phyloP scores from a whole-genome alignment of 2,113 vertebrate genomes.

The Romanogobio albipinnatus region DNA sequence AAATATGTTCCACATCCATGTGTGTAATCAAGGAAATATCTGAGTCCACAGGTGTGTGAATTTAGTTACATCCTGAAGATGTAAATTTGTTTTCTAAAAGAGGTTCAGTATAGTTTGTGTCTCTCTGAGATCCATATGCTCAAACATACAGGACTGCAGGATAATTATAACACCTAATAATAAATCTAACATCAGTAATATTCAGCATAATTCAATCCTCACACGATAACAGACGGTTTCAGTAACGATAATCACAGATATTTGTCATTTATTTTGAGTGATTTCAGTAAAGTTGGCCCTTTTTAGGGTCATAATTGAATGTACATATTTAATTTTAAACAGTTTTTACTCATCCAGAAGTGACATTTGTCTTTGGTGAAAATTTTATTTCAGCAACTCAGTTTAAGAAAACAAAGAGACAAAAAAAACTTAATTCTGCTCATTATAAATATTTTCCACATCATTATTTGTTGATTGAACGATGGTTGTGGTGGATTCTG shows the following conservation, averaged over 20 bases:
- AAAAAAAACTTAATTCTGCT: neutral
- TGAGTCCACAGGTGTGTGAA: neutral
- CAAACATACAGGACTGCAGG: neutral
- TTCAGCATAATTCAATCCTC: neutral
- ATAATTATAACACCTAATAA: neutral
- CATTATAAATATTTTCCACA: neutral
- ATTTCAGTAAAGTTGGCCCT: neutral
- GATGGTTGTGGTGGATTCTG: neutral
- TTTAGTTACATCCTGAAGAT: neutral
- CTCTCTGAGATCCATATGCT: neutral
- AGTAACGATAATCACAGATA: neutral
- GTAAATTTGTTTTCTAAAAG: neutral
- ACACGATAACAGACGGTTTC: neutral
- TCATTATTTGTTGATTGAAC: neutral
- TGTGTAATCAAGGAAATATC: neutral
- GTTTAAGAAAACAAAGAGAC: neutral
- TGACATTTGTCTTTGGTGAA: neutral
- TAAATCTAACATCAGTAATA: neutral
- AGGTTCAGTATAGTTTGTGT: neutral
- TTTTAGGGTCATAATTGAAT: neutral
- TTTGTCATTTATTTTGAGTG: neutral
- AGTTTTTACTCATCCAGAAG: neutral
- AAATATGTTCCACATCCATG: neutral
- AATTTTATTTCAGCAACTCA: neutral
- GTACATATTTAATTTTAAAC: neutral